Conservation (phyloP, 2,113 vertebrate species). For the Crotalus tigris region DNA sequence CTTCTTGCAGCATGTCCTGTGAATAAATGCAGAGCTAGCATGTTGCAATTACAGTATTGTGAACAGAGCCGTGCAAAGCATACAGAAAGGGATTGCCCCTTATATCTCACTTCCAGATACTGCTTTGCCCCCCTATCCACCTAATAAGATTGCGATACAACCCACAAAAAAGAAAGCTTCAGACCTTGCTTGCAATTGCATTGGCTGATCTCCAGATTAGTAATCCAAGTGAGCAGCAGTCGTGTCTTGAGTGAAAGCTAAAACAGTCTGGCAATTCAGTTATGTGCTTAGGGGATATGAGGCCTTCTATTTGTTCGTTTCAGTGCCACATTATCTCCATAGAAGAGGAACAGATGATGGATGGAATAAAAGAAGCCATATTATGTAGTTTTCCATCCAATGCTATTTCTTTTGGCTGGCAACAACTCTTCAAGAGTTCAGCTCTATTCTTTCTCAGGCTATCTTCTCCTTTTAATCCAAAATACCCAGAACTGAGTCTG, state of each 20-base stretch:
- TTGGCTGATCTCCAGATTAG: background rate
- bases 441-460: background rate
- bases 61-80: background rate
- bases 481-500: background rate
- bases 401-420: background rate
- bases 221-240: background rate
- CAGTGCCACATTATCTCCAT: background rate
- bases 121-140: background rate
- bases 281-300: background rate
- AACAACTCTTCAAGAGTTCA: background rate
- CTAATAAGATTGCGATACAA: too few species aligned
- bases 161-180: background rate
- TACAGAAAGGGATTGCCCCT: background rate
- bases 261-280: background rate
- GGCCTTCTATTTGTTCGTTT: background rate
- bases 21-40: background rate
- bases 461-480: background rate
- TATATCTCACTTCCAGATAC: background rate
- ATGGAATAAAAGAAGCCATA: background rate
- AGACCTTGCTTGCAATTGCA: background rate
- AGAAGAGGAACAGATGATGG: background rate
- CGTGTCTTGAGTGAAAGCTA: background rate
- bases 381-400: background rate
- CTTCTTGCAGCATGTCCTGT: accelerated
- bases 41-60: background rate